phyloP scores from a whole-genome alignment of 2,113 vertebrate species.

The Boleophthalmus pectinirostris region DNA sequence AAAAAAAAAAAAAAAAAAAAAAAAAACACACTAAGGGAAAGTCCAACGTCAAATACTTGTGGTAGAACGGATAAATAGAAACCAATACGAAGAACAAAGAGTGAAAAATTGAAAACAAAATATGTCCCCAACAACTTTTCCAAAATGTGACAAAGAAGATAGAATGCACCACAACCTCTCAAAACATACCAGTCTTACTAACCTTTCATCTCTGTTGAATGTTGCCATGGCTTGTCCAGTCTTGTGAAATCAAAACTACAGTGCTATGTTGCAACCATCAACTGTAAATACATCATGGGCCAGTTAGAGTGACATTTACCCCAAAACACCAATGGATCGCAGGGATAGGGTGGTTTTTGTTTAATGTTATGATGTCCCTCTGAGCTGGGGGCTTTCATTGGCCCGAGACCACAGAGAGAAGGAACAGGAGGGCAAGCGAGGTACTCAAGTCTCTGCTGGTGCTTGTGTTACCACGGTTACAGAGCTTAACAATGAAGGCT shows the following conservation, averaged over 20 bases:
- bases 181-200: conserved; percentile 4
- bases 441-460: conserved; percentile 50
- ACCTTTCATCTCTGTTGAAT: not conserved
- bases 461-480: conserved; percentile 64
- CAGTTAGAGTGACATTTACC: not conserved
- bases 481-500: conserved; percentile 63
- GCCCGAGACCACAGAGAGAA: conserved; percentile 64
- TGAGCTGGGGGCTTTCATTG: conserved; percentile 62
- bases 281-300: conserved; percentile 4
- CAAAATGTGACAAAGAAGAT: conserved; percentile 12
- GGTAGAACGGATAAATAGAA: not conserved
- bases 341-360: conserved; percentile 10
- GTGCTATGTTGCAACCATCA: conserved; percentile 13
- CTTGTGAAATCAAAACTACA: not conserved
- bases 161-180: conserved; percentile 11
- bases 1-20: not conserved
- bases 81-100: not conserved
- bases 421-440: conserved; percentile 55
- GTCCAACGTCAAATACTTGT: not conserved
- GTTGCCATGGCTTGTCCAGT: not conserved
- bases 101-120: conserved; percentile 28
- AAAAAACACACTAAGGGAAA: not conserved
- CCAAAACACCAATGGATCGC: conserved; percentile 17
- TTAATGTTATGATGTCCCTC: conserved; percentile 42
- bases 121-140: not conserved